Evolutionary conservation across 2,113 vertebrate species (phyloP).

Genomic region (Dicerorhinus sumatrensis): DNA sequence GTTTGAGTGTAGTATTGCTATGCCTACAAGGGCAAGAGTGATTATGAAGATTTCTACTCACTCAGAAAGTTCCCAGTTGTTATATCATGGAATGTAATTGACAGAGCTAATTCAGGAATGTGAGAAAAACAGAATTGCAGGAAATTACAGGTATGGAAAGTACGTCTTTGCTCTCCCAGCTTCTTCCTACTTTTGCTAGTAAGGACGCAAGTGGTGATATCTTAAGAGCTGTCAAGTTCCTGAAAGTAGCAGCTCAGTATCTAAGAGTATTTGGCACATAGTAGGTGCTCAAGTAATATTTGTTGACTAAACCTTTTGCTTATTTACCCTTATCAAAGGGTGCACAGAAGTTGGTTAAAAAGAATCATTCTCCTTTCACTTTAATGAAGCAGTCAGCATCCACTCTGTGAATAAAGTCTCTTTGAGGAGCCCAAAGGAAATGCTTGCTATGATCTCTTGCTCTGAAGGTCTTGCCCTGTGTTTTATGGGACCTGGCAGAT

Average conservation of each 20-base stretch:
- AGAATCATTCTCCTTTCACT: background rate
- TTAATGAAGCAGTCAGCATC: background rate
- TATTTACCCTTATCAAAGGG: background rate
- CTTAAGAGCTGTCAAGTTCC: background rate
- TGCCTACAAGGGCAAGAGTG: background rate
- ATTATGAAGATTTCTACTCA: slow-evolving; percentile 4
- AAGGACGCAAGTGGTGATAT: background rate
- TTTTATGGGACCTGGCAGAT: background rate
- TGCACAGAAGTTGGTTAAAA: background rate
- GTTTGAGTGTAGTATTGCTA: background rate
- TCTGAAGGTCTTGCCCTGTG: background rate
- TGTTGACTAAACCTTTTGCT: background rate
- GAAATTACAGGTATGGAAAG: background rate
- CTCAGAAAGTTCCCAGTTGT: background rate
- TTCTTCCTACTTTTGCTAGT: background rate
- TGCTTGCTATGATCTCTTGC: background rate
- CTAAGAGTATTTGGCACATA: background rate
- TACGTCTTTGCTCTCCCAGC: background rate
- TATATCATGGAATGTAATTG: background rate
- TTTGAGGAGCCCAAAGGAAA: background rate
- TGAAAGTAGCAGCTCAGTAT: background rate
- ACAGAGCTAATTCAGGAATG: background rate
- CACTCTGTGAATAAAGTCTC: background rate
- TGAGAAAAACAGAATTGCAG: no score
- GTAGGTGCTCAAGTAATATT: background rate